phyloP scores from a whole-genome alignment of 2,797 vertebrate species.

The Linurgus olivaceus region DNA sequence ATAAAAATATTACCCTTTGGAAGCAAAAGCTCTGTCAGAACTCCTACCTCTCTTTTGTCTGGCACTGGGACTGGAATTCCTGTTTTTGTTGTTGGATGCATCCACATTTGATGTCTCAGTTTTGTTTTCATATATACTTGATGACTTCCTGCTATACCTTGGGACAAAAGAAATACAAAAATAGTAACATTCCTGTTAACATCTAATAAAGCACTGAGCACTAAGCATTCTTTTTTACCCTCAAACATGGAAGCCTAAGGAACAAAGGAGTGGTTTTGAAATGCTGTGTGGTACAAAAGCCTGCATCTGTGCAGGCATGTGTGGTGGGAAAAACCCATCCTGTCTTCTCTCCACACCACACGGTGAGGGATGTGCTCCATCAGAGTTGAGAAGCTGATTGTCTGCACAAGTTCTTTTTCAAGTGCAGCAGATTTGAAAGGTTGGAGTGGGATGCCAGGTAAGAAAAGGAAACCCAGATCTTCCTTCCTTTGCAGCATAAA shows the following conservation, averaged over 20 bases:
- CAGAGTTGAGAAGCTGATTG: background rate
- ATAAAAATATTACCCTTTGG: background rate
- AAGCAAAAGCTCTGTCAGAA: background rate
- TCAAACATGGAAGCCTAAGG: background rate
- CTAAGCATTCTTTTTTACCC: background rate
- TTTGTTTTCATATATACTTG: slow-evolving; percentile 77
- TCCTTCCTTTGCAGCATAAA: background rate
- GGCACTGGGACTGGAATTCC: slow-evolving; percentile 80
- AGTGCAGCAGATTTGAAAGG: background rate
- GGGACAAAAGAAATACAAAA: slow-evolving; percentile 21
- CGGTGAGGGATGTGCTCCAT: background rate
- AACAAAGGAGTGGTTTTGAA: background rate
- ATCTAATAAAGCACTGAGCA: background rate
- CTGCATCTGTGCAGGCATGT: background rate
- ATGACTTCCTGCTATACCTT: slow-evolving; percentile 83
- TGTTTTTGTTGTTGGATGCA: slow-evolving; percentile 79
- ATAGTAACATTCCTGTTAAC: background rate
- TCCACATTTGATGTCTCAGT: slow-evolving; percentile 86
- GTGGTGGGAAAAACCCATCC: background rate
- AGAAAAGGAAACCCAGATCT: background rate
- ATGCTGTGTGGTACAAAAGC: background rate
- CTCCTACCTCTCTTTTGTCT: slow-evolving; percentile 87
- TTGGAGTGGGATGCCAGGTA: background rate
- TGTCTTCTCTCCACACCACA: background rate
- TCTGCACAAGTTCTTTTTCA: background rate